Evolutionary conservation across 35 echinoderm and acorn worm species (phyloP), one percentile per base, ranked within the genome.

Genomic region (Lytechinus variegatus): DNA sequence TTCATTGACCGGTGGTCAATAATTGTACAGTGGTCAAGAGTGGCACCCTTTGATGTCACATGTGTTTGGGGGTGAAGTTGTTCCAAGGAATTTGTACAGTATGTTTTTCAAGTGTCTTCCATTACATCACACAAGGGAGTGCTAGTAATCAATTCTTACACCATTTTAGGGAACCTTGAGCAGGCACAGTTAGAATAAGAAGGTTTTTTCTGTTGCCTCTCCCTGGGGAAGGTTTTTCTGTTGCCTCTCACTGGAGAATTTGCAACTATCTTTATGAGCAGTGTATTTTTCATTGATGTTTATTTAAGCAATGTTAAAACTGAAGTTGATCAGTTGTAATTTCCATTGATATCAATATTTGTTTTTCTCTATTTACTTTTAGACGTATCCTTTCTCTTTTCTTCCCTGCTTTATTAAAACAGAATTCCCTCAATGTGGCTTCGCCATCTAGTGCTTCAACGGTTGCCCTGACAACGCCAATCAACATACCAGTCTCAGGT

Each of bases 401-500:
- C n/a, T 90, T 54, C 52, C 27, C 16, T 90, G 33, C n/a, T 52
- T 8, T 5, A n/a, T 21, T 54, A 44, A 51, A 9, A 27, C 52
- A 90, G 88, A 90, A 90, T 90, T 28, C 52, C 13, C 88, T 90
- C 29, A 90, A 33, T 90, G 27, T 33, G 9, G 16, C 88, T 54
- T 90, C 88, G 52, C 88, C 88, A 54, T 90, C 88, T 12, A 52
- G 10, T 90, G 88, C 88, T 54, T 54, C 88, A 52, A 90, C 88
- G 28, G 9, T 90, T 52, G 88, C 88, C 88, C 24, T 90, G 88
- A 90, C 88, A 54, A 54, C 88, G 52, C 88, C 88, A 3, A 90
- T 90, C 88, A 90, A 90, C 52, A 90, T 90, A 52, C 88, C 88
- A 10, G 9, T 52, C 88, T 54, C 28, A 90, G 88, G 88, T 90